Conservation (phyloP, 1,140 invertebrate species). For the Lepidurus arcticus region DNA sequence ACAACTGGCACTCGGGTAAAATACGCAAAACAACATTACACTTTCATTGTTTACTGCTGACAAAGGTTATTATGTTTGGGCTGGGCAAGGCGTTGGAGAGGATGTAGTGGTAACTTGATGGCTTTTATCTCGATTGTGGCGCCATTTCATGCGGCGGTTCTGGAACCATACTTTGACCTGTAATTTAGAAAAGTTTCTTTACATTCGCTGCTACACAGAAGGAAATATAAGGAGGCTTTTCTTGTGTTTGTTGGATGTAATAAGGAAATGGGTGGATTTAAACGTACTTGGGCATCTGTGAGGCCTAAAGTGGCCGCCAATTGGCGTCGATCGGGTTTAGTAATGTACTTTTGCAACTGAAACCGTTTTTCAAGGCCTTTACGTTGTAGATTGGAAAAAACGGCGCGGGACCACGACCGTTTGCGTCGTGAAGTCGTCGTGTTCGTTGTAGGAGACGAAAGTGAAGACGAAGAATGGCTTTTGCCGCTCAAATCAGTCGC, state of each 20-base stretch:
- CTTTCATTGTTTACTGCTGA: neutral
- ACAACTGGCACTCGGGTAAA: neutral
- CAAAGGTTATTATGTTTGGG: neutral
- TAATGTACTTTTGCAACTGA: slow-evolving; percentile 59
- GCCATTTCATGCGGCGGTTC: slow-evolving; percentile 47
- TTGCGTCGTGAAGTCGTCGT: slow-evolving; percentile 51
- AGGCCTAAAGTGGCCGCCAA: slow-evolving; percentile 58
- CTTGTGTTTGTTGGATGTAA: neutral
- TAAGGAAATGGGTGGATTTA: slow-evolving; percentile 10
- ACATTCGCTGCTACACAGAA: neutral
- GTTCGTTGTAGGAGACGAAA: neutral
- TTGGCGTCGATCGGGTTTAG: slow-evolving; percentile 57
- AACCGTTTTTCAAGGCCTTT: slow-evolving; percentile 58
- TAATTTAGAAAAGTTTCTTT: slow-evolving; percentile 23
- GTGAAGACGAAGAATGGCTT: neutral
- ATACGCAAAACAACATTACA: neutral
- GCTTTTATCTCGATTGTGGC: slow-evolving; percentile 35
- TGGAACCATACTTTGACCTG: slow-evolving; percentile 52
- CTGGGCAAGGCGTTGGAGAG: neutral
- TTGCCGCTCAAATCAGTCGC: neutral
- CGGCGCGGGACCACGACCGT: slow-evolving; percentile 86
- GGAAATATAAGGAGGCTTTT: slow-evolving; percentile 11
- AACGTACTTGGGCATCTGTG: slow-evolving; percentile 58
- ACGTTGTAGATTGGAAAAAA: slow-evolving; percentile 60
- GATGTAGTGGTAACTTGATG: slow-evolving; percentile 6